Evolutionary conservation across 2,888 invertebrate species (phyloP), one percentile per base, ranked within the genome.

Genomic region (Octodonta nipae): DNA sequence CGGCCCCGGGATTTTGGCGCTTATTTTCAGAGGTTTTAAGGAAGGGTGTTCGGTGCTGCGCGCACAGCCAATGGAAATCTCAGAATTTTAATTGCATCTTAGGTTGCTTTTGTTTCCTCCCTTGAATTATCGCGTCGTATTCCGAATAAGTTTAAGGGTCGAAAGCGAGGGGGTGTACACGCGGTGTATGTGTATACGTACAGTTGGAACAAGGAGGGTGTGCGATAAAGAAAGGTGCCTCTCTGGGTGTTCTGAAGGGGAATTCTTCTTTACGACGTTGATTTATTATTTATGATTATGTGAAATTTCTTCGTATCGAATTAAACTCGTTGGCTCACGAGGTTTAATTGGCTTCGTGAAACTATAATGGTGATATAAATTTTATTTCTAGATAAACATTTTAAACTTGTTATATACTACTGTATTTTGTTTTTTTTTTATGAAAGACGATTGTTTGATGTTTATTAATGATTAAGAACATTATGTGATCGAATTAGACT

Each of bases 21-120:
- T 45, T 52, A 53, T 50, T 47, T 46, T 44, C 38, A 36, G 29
- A 34, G 36, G 38, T 37, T 41, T 43, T 53, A 53, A 44, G 48
- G 51, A 35, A 35, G 34, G 45, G 37, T 41, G 45, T 47, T 49
- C 43, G 30, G 33, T 39, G 38, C 28, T 25, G 22, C 32, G 28
- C 33, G 40, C 35, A 40, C 34, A 50, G 52, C 60, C 60, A 61
- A 61, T 61, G 51, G 60, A 60, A 60, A 59, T 60, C 58, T 58
- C 55, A 50, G 58, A 59, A 60, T 61, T 61, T 61, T 61, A 61
- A 61, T 61, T 61, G 60, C 60, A 59, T 61, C 61, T 61, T 61
- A 59, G 56, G 57, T 59, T 57, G 59, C 59, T 61, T 61, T 60
- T 59, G 60, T 60, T 60, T 58, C 59, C 56, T 45, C 42, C 55